Evolutionary conservation across 2,113 vertebrate genomes (phyloP).

Genomic region (Plestiodon gilberti): DNA sequence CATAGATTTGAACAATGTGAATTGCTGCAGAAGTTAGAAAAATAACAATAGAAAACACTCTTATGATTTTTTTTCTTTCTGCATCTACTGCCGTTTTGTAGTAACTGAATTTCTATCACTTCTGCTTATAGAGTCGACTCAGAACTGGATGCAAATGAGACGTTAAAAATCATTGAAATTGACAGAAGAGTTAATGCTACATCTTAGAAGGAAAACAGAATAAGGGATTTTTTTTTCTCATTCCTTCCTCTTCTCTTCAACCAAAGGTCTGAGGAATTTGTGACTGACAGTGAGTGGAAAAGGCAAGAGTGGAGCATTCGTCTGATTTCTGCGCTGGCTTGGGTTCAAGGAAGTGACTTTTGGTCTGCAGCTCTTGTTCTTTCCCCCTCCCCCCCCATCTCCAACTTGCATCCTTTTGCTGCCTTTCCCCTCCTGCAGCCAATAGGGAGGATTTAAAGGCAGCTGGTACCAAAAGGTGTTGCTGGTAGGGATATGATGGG

Average conservation of each 20-base stretch:
- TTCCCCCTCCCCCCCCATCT: not conserved
- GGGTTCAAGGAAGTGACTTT: slow-evolving; percentile 43
- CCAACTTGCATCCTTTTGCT: slow-evolving; percentile 31
- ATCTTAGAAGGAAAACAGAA: slow-evolving; percentile 74
- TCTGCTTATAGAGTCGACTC: slow-evolving; percentile 73
- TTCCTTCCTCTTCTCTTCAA: slow-evolving; percentile 35
- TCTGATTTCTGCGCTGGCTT: slow-evolving; percentile 38
- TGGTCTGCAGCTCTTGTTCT: slow-evolving; percentile 30
- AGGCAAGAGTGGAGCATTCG: slow-evolving; percentile 54
- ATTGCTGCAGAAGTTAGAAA: not conserved
- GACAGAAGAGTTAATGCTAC: slow-evolving; percentile 87
- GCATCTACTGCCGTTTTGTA: not conserved
- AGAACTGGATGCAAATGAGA: slow-evolving; percentile 80
- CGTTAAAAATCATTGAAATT: slow-evolving; percentile 84
- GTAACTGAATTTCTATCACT: slow-evolving; percentile 11
- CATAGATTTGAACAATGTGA: too few species aligned
- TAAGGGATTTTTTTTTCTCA: not conserved
- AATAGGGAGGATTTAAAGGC: slow-evolving; percentile 18
- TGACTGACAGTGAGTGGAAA: slow-evolving; percentile 62
- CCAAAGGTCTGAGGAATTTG: slow-evolving; percentile 49
- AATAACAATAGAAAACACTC: not conserved
- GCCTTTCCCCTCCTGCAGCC: slow-evolving; percentile 44
- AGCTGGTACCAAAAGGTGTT: slow-evolving; percentile 48
- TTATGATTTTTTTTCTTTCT: not conserved
- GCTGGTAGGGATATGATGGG: slow-evolving; percentile 31